Percentiles rank a stretch among this genome's conserved stretches.
Conservation (phyloP, 2,113 vertebrate genomes). For the Andinoacara biseriatus region DNA sequence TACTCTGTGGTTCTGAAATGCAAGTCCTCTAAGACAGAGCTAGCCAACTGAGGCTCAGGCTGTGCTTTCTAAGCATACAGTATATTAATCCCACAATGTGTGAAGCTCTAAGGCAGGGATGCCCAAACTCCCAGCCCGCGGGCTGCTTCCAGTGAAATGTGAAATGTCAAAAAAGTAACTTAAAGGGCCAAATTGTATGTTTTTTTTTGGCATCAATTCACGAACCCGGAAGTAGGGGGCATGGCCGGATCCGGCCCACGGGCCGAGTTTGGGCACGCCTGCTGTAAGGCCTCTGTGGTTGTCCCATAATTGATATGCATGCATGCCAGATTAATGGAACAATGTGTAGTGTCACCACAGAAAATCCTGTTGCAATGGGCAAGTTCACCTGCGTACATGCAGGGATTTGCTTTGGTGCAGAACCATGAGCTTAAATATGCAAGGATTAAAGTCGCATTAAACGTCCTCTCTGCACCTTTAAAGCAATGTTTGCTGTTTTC, state of each 20-base stretch:
- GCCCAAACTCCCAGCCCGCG: no score
- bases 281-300: neutral
- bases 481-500: neutral
- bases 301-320: neutral
- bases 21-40: neutral
- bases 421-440: neutral
- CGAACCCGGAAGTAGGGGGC: no score
- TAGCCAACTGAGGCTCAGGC: neutral
- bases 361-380: neutral
- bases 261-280: no score
- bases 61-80: neutral
- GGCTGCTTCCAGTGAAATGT: no score
- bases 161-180: no score
- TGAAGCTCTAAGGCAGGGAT: neutral
- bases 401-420: neutral
- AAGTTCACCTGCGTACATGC: rapidly evolving
- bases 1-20: neutral
- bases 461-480: neutral
- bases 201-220: no score
- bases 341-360: neutral
- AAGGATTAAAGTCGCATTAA: neutral
- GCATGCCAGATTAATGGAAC: neutral
- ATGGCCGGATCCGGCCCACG: no score
- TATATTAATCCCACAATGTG: neutral
- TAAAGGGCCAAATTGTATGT: no score